These are phyloP conservation scores for Latrodectus hesperus DNA, from an alignment of 2,888 invertebrate species.

Conservation along the genomic window DNA sequence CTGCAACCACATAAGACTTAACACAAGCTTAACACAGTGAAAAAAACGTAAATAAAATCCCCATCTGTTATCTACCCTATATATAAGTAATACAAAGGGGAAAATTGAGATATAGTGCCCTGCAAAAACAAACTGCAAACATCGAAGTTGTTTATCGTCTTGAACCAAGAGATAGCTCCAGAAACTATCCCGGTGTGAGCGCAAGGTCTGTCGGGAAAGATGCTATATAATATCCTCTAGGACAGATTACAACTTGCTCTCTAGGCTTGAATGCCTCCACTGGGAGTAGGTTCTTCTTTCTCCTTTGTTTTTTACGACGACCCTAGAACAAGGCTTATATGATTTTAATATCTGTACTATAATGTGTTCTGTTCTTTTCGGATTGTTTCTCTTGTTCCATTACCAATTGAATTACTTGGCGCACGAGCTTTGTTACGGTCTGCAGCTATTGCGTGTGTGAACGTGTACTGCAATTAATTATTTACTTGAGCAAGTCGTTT, in stretches of 20 bases:
- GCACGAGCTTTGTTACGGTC: background rate
- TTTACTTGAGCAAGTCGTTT: conserved; percentile 22
- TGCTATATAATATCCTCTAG: conserved; percentile 60
- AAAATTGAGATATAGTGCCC: conserved; percentile 1
- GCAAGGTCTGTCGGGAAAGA: conserved; percentile 31
- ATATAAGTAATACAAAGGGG: background rate
- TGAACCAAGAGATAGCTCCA: conserved; percentile 5
- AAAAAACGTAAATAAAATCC: too few species aligned
- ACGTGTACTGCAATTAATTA: conserved; percentile 25
- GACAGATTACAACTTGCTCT: conserved; percentile 61
- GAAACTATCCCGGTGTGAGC: conserved; percentile 49
- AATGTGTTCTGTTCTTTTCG: conserved; percentile 23
- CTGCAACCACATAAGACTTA: too few species aligned
- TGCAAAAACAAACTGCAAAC: conserved; percentile 2
- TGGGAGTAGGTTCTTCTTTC: conserved; percentile 15
- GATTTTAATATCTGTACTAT: conserved; percentile 59
- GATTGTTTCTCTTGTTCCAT: conserved; percentile 34
- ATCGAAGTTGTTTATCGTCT: conserved; percentile 42
- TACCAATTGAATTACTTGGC: conserved; percentile 50
- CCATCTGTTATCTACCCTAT: background rate
- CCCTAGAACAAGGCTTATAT: conserved; percentile 35
- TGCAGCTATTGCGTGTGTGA: background rate
- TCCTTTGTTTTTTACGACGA: conserved; percentile 48
- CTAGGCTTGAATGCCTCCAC: conserved; percentile 42
- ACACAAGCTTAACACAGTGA: too few species aligned